Evolutionary conservation across 2,113 vertebrate species (phyloP).

Genomic region (Notothenia coriiceps): DNA sequence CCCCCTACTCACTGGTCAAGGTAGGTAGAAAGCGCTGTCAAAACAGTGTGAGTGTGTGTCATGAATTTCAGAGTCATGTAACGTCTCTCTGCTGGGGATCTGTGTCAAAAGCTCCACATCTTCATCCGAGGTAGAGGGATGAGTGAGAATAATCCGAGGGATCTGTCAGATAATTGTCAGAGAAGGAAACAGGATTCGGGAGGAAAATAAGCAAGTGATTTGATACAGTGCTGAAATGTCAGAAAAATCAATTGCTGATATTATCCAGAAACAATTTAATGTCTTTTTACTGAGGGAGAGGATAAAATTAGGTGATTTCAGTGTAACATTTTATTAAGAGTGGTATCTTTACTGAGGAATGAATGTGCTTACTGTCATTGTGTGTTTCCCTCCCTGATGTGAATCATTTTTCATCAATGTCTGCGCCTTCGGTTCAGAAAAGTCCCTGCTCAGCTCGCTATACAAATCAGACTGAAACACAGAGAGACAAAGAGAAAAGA

Average conservation of each 20-base stretch:
- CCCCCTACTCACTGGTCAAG: constrained; percentile 52
- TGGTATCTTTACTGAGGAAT: neutral
- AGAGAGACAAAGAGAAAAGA: neutral
- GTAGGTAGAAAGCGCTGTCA: constrained; percentile 82
- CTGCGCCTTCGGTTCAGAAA: constrained; percentile 60
- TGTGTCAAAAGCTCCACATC: constrained; percentile 83
- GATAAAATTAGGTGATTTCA: neutral
- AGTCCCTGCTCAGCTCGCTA: constrained; percentile 33
- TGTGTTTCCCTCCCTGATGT: constrained; percentile 72
- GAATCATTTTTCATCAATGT: constrained; percentile 61
- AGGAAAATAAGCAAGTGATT: constrained; percentile 6
- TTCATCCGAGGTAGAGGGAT: constrained; percentile 89
- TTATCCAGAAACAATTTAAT: too few relatives aligned
- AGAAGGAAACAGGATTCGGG: constrained; percentile 12
- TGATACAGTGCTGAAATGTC: neutral
- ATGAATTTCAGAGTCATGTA: constrained; percentile 52
- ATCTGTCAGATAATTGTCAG: constrained; percentile 79
- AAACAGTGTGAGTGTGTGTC: constrained; percentile 63
- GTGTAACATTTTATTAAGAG: neutral
- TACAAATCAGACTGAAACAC: constrained; percentile 60
- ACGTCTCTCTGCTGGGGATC: constrained; percentile 70
- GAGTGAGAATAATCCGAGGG: constrained; percentile 88
- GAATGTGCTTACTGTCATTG: constrained; percentile 82
- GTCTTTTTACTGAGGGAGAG: neutral
- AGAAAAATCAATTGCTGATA: neutral